Evolutionary conservation across 2,797 vertebrate genomes (phyloP), one percentile per base, ranked within the genome.

Genomic region (Tenualosa thibaudeaui): DNA sequence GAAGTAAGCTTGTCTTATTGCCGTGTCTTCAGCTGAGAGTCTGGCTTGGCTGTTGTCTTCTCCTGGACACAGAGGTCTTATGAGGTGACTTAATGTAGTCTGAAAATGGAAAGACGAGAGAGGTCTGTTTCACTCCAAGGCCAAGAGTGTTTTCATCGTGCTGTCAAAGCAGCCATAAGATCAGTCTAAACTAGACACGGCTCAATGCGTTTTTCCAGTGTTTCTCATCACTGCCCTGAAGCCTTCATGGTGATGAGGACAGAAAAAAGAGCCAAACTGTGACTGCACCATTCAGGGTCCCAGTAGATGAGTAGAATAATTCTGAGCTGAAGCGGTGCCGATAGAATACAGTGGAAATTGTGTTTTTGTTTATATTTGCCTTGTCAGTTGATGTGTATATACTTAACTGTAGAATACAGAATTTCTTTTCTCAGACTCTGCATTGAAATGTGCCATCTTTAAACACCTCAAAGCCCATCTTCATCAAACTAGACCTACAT

Each of bases 51-150:
- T 24, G 81, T 83, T 81, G 13, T 83, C 83, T n/a, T 68, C 58
- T 54, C 56, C 26, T 78, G 71, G 17, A 60, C 26, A 13, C n/a
- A 50, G 81, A 83, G 49, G 83, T 81, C 84, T 84, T 3, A 0
- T 56, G 43, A 86, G 65, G 84, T 88, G 85, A 83, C 84, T 46
- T 78, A 82, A 81, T 81, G 60, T 26, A 86, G 49, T 75, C 84
- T 81, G 82, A 85, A 90, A 84, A 68, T 84, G 88, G 86, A 87
- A 89, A 87, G 87, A 85, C 81, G 81, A 85, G 46, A 86, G 37
- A 56, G 85, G 71, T 87, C 84, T 83, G 56, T 84, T 83, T 87
- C 53, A 78, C 65, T 81, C 68, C 83, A 60, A 40, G 65, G 82
- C n/a, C 31, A 51, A 86, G 82, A 82, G 68, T 86, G 82, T 88